phyloP scores from a whole-genome alignment of 2,113 vertebrate genomes.

The Dicentrarchus labrax region DNA sequence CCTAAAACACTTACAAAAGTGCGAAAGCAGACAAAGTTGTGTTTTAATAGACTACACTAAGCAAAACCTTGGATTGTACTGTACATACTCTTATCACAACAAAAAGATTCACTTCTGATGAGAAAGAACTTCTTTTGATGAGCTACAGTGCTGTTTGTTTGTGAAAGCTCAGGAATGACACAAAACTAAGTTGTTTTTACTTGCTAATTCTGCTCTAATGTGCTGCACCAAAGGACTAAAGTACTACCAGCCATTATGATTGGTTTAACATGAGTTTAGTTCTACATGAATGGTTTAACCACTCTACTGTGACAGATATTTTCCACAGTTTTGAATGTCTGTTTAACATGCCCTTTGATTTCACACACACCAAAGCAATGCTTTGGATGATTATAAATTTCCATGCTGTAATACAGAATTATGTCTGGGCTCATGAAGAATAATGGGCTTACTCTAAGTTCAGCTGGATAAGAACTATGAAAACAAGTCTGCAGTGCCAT shows the following conservation, averaged over 20 bases:
- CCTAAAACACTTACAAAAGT: not conserved
- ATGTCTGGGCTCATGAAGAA: conserved; percentile 61
- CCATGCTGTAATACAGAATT: conserved; percentile 66
- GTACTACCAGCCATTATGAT: conserved; percentile 5
- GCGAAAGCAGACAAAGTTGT: conserved; percentile 16
- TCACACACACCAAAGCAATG: conserved; percentile 59
- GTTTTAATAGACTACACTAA: conserved; percentile 27
- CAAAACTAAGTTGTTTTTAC: conserved; percentile 23
- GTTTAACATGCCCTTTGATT: conserved; percentile 58
- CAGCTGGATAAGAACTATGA: conserved; percentile 59
- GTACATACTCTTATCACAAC: not conserved
- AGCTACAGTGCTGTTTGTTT: not conserved
- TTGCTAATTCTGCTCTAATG: conserved; percentile 29
- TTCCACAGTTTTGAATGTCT: conserved; percentile 45
- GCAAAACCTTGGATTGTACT: not conserved
- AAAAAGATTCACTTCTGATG: not conserved
- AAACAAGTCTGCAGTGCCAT: conserved; percentile 63
- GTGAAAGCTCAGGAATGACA: conserved; percentile 14
- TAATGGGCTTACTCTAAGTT: conserved; percentile 66
- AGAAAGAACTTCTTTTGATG: not conserved
- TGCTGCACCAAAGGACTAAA: conserved; percentile 28
- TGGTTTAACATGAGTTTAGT: conserved; percentile 41
- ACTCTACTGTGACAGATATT: conserved; percentile 44
- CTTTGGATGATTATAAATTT: conserved; percentile 67
- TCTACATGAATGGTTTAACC: conserved; percentile 37